phyloP scores from a whole-genome alignment of 2,113 vertebrate species.

The Hippoglossus stenolepis region DNA sequence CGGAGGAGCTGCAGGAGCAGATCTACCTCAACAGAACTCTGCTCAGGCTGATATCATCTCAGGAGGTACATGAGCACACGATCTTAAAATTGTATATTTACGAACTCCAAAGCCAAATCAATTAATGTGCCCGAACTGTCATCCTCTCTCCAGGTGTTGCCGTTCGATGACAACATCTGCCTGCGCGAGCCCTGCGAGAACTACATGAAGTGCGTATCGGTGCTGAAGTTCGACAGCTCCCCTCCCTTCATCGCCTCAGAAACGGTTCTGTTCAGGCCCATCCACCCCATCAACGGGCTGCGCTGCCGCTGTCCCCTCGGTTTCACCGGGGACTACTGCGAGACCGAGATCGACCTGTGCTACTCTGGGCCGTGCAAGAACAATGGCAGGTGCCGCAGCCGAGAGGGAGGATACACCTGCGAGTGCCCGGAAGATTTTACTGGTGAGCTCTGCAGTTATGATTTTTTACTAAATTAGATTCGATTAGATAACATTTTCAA shows the following conservation, averaged over 20 bases:
- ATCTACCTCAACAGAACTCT: conserved; percentile 96
- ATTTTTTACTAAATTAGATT: no score
- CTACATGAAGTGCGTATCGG: conserved; percentile 99
- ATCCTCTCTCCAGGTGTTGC: conserved; percentile 84
- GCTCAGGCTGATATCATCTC: conserved; percentile 89
- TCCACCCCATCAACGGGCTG: conserved; percentile 94
- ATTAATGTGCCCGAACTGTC: not conserved
- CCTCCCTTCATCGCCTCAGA: conserved; percentile 94
- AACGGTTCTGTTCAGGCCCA: conserved; percentile 94
- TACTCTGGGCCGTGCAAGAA: conserved; percentile 92
- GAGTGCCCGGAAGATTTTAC: conserved; percentile 93
- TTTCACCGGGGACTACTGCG: conserved; percentile 95
- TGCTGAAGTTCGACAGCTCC: conserved; percentile 94
- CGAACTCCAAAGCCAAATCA: not conserved
- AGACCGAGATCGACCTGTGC: conserved; percentile 96
- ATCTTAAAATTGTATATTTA: no score
- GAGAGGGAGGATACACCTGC: conserved; percentile 94
- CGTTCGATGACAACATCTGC: conserved; percentile 98
- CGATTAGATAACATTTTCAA: no score
- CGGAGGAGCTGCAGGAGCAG: conserved; percentile 96
- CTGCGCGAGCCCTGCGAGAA: conserved; percentile 96
- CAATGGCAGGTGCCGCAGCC: conserved; percentile 90
- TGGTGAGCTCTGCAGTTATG: conserved; percentile 78
- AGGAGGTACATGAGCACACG: conserved; percentile 77
- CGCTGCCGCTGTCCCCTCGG: conserved; percentile 93